These are phyloP conservation scores for Nanorana parkeri DNA, from an alignment of 2,113 vertebrate species.

Conservation along the genomic window DNA sequence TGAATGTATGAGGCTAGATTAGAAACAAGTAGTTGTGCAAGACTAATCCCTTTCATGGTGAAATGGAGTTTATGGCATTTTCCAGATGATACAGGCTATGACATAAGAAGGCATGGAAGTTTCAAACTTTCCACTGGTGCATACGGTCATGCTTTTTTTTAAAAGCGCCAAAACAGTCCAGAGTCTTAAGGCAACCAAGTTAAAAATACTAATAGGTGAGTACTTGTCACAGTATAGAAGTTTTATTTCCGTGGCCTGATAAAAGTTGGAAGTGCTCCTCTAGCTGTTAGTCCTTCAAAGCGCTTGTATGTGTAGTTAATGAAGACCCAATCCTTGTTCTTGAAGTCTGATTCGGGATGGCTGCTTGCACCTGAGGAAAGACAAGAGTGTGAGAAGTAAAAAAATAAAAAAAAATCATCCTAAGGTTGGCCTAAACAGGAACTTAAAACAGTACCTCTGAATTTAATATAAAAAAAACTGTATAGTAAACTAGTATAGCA, in stretches of 20 bases:
- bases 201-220: not conserved
- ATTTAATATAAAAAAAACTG: no score
- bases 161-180: slow-evolving; percentile 16
- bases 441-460: no score
- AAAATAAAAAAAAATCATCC: no score
- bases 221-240: not conserved
- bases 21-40: not conserved
- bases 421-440: no score
- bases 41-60: not conserved
- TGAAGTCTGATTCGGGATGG: slow-evolving; percentile 91
- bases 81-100: slow-evolving; percentile 20
- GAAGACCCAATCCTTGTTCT: slow-evolving; percentile 99
- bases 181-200: slow-evolving; percentile 17
- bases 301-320: slow-evolving; percentile 99
- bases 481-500: no score
- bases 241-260: slow-evolving; percentile 89
- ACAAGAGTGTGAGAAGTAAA: not conserved
- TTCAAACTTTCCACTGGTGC: slow-evolving; percentile 2
- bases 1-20: not conserved
- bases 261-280: slow-evolving; percentile 94
- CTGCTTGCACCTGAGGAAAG: slow-evolving; percentile 78
- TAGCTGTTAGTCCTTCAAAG: slow-evolving; percentile 93
- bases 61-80: slow-evolving; percentile 17
- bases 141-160: not conserved
- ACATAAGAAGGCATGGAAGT: slow-evolving; percentile 20